These are phyloP conservation scores for Agelastica alni DNA, from an alignment of 2,888 invertebrate genomes.

Conservation along the genomic window DNA sequence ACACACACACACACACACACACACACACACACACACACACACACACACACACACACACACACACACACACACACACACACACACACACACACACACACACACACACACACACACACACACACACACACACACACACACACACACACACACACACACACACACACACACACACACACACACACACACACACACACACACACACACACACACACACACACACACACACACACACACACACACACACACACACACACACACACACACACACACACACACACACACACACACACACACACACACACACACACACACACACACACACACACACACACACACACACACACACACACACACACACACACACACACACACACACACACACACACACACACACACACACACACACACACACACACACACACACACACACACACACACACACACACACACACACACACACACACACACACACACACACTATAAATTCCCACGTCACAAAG, in stretches of 20 bases:
- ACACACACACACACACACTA: conserved; percentile 16
- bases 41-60: conserved; percentile 16
- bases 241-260: conserved; percentile 16
- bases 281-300: conserved; percentile 17
- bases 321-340: conserved; percentile 17
- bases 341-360: conserved; percentile 17
- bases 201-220: conserved; percentile 17
- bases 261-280: conserved; percentile 17
- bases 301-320: conserved; percentile 16
- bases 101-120: conserved; percentile 19
- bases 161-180: conserved; percentile 17
- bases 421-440: conserved; percentile 16
- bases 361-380: conserved; percentile 16
- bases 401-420: conserved; percentile 17
- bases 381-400: conserved; percentile 17
- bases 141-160: conserved; percentile 17
- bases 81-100: conserved; percentile 19
- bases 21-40: too few species aligned
- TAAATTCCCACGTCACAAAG: too few species aligned
- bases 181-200: conserved; percentile 16
- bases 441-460: conserved; percentile 17
- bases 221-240: conserved; percentile 17
- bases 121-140: conserved; percentile 18
- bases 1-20: too few species aligned
- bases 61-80: conserved; percentile 16